A percentile compares a stretch with the other conserved stretches of the same genome.
Conservation (phyloP, 2,113 vertebrate genomes). For the Taurulus bubalis region DNA sequence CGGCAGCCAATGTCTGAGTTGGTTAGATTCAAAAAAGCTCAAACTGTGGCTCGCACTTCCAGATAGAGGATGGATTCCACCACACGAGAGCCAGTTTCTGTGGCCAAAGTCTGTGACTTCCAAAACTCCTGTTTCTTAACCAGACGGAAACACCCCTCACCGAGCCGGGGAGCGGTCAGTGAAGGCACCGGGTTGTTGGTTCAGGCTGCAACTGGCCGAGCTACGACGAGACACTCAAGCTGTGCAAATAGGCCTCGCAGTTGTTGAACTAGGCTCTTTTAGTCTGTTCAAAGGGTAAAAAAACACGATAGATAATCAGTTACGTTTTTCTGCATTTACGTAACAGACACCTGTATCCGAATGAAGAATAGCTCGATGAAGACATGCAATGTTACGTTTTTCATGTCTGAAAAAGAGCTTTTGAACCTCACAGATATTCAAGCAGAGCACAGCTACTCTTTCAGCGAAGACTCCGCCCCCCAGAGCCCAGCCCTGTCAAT, state of each 20-base stretch:
- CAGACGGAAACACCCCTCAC: conserved; percentile 1
- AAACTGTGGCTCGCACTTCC: conserved; percentile 22
- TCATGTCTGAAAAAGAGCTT: conserved; percentile 46
- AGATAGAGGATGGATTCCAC: conserved; percentile 21
- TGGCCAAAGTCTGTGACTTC: conserved; percentile 30
- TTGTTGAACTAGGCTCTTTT: neutral
- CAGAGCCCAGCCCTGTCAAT: conserved; percentile 95
- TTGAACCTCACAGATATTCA: conserved; percentile 89
- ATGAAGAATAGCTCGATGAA: neutral
- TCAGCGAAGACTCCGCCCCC: conserved; percentile 97
- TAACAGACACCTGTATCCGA: neutral
- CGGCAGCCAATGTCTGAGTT: conserved; percentile 20
- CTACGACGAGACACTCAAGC: neutral
- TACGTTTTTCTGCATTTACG: neutral
- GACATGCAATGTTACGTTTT: neutral
- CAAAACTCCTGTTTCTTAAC: conserved; percentile 10
- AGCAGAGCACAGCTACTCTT: conserved; percentile 98
- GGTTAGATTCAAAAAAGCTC: conserved; percentile 22
- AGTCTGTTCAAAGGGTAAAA: neutral
- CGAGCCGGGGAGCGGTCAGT: conserved; percentile 18
- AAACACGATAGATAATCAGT: neutral
- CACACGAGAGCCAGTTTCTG: conserved; percentile 16
- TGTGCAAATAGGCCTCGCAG: neutral
- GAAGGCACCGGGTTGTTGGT: neutral
- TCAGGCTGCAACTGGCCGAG: neutral